A percentile compares a stretch with the other conserved stretches of the same genome.
Evolutionary conservation across 2,888 invertebrate genomes (phyloP).

Genomic region (Thumatha senex): DNA sequence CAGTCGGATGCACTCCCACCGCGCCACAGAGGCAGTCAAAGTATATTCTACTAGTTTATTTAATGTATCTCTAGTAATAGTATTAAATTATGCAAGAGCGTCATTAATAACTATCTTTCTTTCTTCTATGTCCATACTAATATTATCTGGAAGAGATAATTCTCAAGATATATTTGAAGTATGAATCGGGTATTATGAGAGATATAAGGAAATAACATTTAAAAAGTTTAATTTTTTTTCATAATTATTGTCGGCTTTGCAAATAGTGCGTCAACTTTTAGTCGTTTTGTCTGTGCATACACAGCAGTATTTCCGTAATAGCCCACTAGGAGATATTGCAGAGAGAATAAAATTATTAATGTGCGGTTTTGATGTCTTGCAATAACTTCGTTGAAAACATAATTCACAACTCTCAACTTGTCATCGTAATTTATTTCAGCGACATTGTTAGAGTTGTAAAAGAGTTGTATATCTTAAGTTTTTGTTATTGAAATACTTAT

Average conservation of each 20-base stretch:
- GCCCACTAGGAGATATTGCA: conserved; percentile 1
- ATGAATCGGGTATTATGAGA: not conserved
- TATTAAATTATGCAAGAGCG: too few relatives aligned
- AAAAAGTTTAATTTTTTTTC: not conserved
- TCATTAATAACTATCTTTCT: too few relatives aligned
- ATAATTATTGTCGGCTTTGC: not conserved
- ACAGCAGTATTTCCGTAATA: not conserved
- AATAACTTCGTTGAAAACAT: conserved; percentile 13
- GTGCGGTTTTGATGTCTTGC: conserved; percentile 15
- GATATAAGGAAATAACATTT: not conserved
- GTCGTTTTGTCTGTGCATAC: conserved; percentile 1
- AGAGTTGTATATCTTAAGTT: not conserved
- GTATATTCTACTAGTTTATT: too few relatives aligned
- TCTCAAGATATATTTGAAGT: too few relatives aligned
- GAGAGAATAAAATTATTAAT: conserved; percentile 21
- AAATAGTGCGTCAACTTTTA: conserved; percentile 1
- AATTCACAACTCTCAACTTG: conserved; percentile 10
- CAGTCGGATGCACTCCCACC: too few relatives aligned
- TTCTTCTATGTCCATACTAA: too few relatives aligned
- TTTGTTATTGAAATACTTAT: not conserved
- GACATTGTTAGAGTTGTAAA: conserved; percentile 7
- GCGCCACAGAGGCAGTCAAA: too few relatives aligned
- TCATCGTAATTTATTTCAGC: conserved; percentile 5
- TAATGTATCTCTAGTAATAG: too few relatives aligned
- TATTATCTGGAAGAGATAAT: too few relatives aligned